Evolutionary conservation across 2,888 invertebrate genomes (phyloP).

Genomic region (Drosophila flavopinicola): DNA sequence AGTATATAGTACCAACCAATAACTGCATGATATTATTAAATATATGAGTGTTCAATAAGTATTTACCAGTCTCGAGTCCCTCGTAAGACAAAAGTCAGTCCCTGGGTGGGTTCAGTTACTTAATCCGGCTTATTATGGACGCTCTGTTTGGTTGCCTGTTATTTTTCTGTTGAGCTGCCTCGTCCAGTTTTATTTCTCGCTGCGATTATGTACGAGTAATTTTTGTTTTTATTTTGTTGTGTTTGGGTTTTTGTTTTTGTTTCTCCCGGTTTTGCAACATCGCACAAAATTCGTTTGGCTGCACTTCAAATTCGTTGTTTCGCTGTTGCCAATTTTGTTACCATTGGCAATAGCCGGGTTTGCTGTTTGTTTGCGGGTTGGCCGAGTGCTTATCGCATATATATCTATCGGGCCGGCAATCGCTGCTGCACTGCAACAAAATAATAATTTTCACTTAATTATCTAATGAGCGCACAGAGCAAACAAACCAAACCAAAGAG

Average conservation of each 20-base stretch:
- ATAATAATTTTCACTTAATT: conserved; percentile 82
- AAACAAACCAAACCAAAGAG: conserved; percentile 26
- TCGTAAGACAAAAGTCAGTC: conserved; percentile 27
- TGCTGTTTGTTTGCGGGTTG: background rate
- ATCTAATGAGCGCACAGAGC: conserved; percentile 62
- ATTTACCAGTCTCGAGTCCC: conserved; percentile 8
- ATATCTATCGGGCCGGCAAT: conserved; percentile 6
- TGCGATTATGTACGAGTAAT: conserved; percentile 41
- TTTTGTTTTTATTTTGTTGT: conserved; percentile 17
- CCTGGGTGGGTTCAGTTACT: conserved; percentile 60
- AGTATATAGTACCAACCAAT: background rate
- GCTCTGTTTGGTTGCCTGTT: conserved; percentile 60
- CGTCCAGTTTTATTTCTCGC: conserved; percentile 32
- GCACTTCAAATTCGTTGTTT: conserved; percentile 72
- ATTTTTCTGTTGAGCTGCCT: conserved; percentile 33
- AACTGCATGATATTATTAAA: background rate
- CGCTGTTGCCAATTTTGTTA: conserved; percentile 36
- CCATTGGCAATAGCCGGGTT: conserved; percentile 37
- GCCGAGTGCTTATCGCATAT: conserved; percentile 49
- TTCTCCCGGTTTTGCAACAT: conserved; percentile 36
- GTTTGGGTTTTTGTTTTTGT: background rate
- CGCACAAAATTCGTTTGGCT: conserved; percentile 51
- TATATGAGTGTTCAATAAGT: background rate
- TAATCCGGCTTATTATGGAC: conserved; percentile 75
- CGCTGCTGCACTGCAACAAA: conserved; percentile 56